These are phyloP conservation scores for Enteromius unitaeniatus DNA, from an alignment of 2,797 vertebrate genomes.

Conservation along the genomic window DNA sequence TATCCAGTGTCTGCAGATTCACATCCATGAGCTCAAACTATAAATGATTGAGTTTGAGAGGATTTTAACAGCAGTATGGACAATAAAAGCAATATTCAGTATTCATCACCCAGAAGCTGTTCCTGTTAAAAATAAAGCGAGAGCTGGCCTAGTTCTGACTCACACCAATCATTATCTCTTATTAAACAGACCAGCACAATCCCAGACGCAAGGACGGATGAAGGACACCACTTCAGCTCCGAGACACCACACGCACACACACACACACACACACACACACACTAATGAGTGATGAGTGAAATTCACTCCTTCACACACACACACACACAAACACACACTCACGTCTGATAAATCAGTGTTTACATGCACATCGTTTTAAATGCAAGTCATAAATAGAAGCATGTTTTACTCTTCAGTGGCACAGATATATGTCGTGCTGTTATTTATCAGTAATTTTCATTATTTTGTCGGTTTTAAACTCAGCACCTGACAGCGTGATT, in stretches of 20 bases:
- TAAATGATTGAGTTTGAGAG: neutral
- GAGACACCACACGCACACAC: neutral
- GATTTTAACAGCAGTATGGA: neutral
- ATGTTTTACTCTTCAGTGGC: neutral
- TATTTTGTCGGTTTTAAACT: too few relatives aligned
- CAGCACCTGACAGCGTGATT: too few relatives aligned
- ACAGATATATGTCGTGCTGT: too few relatives aligned
- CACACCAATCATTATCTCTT: constrained; percentile 24
- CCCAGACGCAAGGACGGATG: neutral
- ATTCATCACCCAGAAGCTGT: constrained; percentile 21
- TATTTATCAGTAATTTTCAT: too few relatives aligned
- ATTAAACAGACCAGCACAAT: neutral
- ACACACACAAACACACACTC: too few relatives aligned
- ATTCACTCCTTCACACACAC: neutral
- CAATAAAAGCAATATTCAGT: constrained; percentile 9
- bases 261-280: neutral
- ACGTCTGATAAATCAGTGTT: neutral
- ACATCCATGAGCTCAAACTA: neutral
- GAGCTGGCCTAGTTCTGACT: constrained; percentile 24
- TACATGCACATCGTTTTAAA: too few relatives aligned
- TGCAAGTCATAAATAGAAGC: neutral
- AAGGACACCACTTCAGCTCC: neutral
- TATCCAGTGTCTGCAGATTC: neutral
- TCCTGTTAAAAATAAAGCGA: constrained; percentile 5
- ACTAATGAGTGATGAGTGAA: too few relatives aligned